Evolutionary conservation across 2,113 vertebrate species (phyloP), one percentile per base, ranked within the genome.

Genomic region (Rhabdomys dilectus): DNA sequence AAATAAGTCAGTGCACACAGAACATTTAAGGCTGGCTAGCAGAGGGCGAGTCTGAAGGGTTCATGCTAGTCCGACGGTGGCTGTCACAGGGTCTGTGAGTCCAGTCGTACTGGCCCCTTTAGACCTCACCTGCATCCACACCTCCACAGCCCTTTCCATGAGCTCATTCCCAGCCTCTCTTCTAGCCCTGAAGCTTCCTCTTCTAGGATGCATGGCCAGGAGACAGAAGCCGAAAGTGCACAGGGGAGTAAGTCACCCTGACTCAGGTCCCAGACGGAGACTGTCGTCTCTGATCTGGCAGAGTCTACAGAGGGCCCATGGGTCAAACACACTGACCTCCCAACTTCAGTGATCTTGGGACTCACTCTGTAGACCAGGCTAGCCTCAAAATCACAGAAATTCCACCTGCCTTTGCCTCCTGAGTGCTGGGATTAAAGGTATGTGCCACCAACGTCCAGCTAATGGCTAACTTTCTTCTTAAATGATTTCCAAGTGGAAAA

Each of bases 401-500:
- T 82, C 53, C 36, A 73, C 36, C 6, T 24, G 36, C 53, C 22
- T 82, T 22, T 73, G 72, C 5, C 72, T 73, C 72, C n/a, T 1
- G 19, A 73, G 72, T 73, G 72, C 72, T 60, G 80, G 78, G 19
- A 21, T 81, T 56, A n/a, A 81, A 22, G 51, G 34, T 2, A 0
- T 56, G 51, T 1, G 7, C 15, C 76, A 51, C 31, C 48, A 51
- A 31, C 7, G 0, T 48, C 76, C 17, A 2, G 29, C 45, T 51
- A 78, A 45, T 12, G 5, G 34, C 68, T 36, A 72, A 17, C 36
- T 21, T 64, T 73, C 95, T 93, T 82, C 91, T 92, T 95, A 92
- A 76, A 87, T 82, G 34, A 96, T 36, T 95, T 90, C 42, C 88
- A 92, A 85, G 76, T 88, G 85, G 56, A 86, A 88, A 96, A 73